Percentiles rank a stretch among this genome's conserved stretches.
Evolutionary conservation across 1,140 invertebrate species (phyloP).

Genomic region (Procambarus clarkii): DNA sequence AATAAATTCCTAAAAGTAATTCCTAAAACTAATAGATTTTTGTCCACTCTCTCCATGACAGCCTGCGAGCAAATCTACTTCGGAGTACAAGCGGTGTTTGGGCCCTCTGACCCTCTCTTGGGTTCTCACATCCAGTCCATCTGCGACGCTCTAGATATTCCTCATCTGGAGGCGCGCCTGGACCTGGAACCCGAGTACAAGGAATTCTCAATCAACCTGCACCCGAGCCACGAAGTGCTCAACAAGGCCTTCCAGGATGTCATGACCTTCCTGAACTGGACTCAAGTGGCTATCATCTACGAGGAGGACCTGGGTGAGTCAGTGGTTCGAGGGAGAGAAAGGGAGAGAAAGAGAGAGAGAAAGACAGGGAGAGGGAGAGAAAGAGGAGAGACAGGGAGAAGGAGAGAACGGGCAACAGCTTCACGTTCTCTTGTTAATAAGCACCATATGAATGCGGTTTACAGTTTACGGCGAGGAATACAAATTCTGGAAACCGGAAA

Average conservation of each 20-base stretch:
- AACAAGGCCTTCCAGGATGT: conserved; percentile 91
- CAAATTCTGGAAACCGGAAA: too few species aligned
- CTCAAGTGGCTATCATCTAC: conserved; percentile 93
- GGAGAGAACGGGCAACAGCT: not conserved
- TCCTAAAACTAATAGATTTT: not conserved
- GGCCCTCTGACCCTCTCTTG: conserved; percentile 87
- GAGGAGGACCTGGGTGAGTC: conserved; percentile 89
- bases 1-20: not conserved
- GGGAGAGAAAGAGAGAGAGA: conserved; percentile 2
- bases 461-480: too few species aligned
- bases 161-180: conserved; percentile 87
- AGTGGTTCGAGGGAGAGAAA: too few species aligned
- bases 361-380: not conserved
- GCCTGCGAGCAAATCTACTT: conserved; percentile 90
- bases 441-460: too few species aligned
- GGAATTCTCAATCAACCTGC: conserved; percentile 92
- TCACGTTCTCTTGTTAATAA: too few species aligned
- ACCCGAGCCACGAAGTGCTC: conserved; percentile 89
- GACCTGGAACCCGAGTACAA: conserved; percentile 77
- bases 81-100: conserved; percentile 92
- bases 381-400: not conserved
- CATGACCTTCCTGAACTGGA: conserved; percentile 93
- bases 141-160: conserved; percentile 90
- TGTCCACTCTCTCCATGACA: conserved; percentile 75
- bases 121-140: conserved; percentile 92